phyloP scores from a whole-genome alignment of 2,888 invertebrate genomes.

The Nemotelus nigrinus region DNA sequence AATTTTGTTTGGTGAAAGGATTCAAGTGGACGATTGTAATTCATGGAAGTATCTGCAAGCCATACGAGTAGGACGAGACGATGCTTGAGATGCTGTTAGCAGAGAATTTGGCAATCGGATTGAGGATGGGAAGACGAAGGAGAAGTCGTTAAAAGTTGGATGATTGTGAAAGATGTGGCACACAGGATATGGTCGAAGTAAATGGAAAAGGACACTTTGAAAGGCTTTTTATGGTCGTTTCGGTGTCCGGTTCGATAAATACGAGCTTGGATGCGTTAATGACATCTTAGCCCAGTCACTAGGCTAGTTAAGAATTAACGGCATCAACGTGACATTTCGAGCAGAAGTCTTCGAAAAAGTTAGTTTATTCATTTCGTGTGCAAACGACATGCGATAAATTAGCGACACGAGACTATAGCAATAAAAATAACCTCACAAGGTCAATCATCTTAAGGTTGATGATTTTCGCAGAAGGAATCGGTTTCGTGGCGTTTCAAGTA shows the following conservation, averaged over 20 bases:
- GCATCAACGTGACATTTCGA: slow-evolving; percentile 15
- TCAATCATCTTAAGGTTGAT: no score
- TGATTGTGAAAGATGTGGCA: neutral
- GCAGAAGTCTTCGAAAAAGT: slow-evolving; percentile 2
- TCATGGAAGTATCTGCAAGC: neutral
- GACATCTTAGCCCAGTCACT: neutral
- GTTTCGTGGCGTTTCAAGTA: no score
- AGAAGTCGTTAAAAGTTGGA: slow-evolving; percentile 29
- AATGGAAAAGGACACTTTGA: slow-evolving; percentile 22
- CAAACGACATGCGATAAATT: slow-evolving; percentile 17
- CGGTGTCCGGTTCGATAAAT: slow-evolving; percentile 7
- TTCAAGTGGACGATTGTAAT: slow-evolving; percentile 3
- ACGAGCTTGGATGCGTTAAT: slow-evolving; percentile 1
- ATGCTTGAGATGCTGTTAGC: neutral
- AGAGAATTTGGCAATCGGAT: slow-evolving; percentile 10
- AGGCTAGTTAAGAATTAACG: slow-evolving; percentile 33
- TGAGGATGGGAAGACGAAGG: neutral
- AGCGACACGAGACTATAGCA: neutral
- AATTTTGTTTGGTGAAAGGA: slow-evolving; percentile 16
- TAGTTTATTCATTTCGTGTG: neutral
- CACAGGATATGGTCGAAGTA: neutral
- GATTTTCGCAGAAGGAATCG: no score
- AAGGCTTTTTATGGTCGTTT: slow-evolving; percentile 19
- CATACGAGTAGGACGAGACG: neutral
- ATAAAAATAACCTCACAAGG: no score